These are phyloP conservation scores for Dendropsophus ebraccatus DNA, from an alignment of 2,113 vertebrate species.

Conservation along the genomic window DNA sequence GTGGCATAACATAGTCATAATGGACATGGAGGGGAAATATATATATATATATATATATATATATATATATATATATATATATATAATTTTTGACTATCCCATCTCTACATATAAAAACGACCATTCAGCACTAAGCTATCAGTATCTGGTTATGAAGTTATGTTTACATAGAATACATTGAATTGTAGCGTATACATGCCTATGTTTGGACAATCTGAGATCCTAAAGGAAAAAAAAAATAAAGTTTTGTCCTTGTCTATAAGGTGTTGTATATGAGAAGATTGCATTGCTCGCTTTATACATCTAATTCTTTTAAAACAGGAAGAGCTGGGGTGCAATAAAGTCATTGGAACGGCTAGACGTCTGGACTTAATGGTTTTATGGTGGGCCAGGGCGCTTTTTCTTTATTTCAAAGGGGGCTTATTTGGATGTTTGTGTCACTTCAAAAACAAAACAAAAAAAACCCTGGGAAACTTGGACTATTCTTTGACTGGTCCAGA, in stretches of 20 bases:
- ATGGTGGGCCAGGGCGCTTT: slow-evolving; percentile 84
- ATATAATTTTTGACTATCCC: not conserved
- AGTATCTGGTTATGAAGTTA: slow-evolving; percentile 1
- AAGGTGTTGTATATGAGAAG: slow-evolving; percentile 82
- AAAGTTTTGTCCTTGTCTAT: slow-evolving; percentile 65
- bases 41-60: not conserved
- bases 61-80: slow-evolving; percentile 28
- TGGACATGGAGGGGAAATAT: not conserved
- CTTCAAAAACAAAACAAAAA: slow-evolving; percentile 79
- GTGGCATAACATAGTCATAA: not conserved
- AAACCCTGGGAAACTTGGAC: slow-evolving; percentile 80
- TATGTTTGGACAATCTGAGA: slow-evolving; percentile 52
- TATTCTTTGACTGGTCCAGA: slow-evolving; percentile 77
- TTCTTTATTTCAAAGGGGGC: slow-evolving; percentile 86
- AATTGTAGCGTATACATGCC: slow-evolving; percentile 4
- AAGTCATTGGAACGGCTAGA: slow-evolving; percentile 95
- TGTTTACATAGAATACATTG: slow-evolving; percentile 42
- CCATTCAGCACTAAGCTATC: slow-evolving; percentile 31
- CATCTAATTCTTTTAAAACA: slow-evolving; percentile 92
- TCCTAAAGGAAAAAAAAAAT: slow-evolving; percentile 36
- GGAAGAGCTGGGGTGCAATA: slow-evolving; percentile 94
- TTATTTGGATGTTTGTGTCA: slow-evolving; percentile 90
- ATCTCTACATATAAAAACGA: not conserved
- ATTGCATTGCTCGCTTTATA: slow-evolving; percentile 84
- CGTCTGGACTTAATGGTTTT: slow-evolving; percentile 99